Percentiles rank a stretch among this genome's conserved stretches.
These are phyloP conservation scores for Chaenodraco wilsoni DNA, from an alignment of 2,797 vertebrate genomes.

Conservation along the genomic window DNA sequence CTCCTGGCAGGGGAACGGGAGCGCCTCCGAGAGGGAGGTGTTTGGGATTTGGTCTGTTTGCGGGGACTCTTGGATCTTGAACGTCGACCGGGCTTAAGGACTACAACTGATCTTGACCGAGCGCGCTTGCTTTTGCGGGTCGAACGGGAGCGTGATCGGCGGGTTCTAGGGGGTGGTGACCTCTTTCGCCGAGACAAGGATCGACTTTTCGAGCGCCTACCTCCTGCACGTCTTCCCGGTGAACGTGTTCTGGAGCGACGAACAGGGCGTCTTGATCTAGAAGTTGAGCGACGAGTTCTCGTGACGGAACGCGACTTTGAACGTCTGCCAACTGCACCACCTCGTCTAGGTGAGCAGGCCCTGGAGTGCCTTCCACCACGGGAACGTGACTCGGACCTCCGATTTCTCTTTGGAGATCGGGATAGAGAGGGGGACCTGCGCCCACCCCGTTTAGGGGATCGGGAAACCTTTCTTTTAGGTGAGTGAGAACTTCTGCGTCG, in stretches of 20 bases:
- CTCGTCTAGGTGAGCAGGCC: slow-evolving; percentile 75
- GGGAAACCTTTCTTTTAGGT: slow-evolving; percentile 69
- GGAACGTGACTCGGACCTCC: slow-evolving; percentile 72
- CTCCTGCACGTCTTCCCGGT: slow-evolving; percentile 65
- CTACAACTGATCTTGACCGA: slow-evolving; percentile 80
- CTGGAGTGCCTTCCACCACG: slow-evolving; percentile 76
- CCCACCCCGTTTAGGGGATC: slow-evolving; percentile 71
- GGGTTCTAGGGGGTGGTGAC: slow-evolving; percentile 76
- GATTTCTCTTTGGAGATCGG: slow-evolving; percentile 71
- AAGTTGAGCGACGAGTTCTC: slow-evolving; percentile 70
- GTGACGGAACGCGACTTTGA: slow-evolving; percentile 72
- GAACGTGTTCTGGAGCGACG: slow-evolving; percentile 79
- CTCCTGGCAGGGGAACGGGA: slow-evolving; percentile 75
- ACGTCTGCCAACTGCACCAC: slow-evolving; percentile 60
- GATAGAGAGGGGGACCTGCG: slow-evolving; percentile 71
- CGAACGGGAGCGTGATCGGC: slow-evolving; percentile 79
- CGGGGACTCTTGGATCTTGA: slow-evolving; percentile 75
- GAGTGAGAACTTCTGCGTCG: slow-evolving; percentile 60
- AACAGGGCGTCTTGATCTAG: slow-evolving; percentile 75
- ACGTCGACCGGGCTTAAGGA: slow-evolving; percentile 74
- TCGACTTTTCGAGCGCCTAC: slow-evolving; percentile 81
- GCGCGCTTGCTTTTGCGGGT: slow-evolving; percentile 72
- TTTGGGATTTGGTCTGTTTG: slow-evolving; percentile 78
- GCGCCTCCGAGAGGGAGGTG: slow-evolving; percentile 34
- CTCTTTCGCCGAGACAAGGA: slow-evolving; percentile 77